Evolutionary conservation across 2,888 invertebrate species (phyloP).

Genomic region (Drosophila differens): DNA sequence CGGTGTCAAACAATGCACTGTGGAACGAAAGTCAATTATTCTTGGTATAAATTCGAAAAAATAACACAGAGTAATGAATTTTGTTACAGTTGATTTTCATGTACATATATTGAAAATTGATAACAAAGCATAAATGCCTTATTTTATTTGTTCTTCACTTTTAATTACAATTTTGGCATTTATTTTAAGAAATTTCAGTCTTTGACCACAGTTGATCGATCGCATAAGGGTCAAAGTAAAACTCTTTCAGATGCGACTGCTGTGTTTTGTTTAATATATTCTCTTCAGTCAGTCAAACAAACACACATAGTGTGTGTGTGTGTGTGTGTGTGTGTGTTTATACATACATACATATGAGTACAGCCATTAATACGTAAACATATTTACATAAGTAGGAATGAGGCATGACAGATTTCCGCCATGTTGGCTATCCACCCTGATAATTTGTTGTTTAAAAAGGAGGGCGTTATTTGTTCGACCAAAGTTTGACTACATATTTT

Average conservation of each 20-base stretch:
- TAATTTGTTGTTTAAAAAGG: not conserved
- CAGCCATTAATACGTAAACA: not conserved
- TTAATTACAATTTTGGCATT: not conserved
- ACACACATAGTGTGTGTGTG: not conserved
- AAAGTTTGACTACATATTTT: not conserved
- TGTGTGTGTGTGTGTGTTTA: not conserved
- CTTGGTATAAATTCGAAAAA: not conserved
- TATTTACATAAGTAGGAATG: not conserved
- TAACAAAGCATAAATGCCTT: not conserved
- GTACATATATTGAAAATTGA: not conserved
- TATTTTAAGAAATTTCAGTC: not conserved
- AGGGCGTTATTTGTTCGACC: not conserved
- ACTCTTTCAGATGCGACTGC: slow-evolving; percentile 37
- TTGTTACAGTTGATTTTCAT: not conserved
- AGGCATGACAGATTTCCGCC: slow-evolving; percentile 7
- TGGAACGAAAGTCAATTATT: not conserved
- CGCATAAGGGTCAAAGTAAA: slow-evolving; percentile 34
- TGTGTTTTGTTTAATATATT: slow-evolving; percentile 52
- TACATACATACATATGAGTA: not conserved
- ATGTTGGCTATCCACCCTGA: not conserved
- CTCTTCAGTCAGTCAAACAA: slow-evolving; percentile 39
- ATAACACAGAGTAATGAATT: not conserved
- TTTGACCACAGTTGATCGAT: not conserved
- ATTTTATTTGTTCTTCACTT: not conserved
- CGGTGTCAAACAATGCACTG: not conserved